These are phyloP conservation scores for Damaliscus lunatus DNA, from an alignment of 2,113 vertebrate species.

Conservation along the genomic window DNA sequence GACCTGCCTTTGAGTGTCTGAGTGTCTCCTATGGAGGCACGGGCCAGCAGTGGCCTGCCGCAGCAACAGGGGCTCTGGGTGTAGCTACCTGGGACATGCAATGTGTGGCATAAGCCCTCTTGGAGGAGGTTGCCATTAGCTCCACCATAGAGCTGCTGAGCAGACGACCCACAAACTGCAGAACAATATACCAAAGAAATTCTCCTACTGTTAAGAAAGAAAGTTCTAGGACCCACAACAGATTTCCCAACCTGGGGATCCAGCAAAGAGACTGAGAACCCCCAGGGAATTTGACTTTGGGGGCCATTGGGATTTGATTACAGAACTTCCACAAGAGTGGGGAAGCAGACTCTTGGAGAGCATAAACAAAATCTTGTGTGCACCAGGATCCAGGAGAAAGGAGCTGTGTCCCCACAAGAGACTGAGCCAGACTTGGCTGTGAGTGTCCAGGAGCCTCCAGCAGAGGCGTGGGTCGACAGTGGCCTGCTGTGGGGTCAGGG, in stretches of 20 bases:
- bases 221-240: neutral
- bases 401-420: neutral
- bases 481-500: neutral
- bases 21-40: neutral
- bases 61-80: neutral
- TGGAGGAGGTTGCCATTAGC: neutral
- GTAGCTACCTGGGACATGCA: fast-evolving
- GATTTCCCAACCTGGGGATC: neutral
- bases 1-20: neutral
- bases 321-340: neutral
- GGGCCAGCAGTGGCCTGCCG: neutral
- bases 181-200: neutral
- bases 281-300: neutral
- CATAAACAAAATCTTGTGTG: neutral
- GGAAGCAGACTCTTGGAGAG: neutral
- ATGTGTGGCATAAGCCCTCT: neutral
- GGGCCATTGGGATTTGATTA: neutral
- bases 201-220: neutral
- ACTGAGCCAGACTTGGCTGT: neutral
- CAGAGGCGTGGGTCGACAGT: neutral
- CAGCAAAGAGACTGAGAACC: neutral
- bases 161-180: neutral
- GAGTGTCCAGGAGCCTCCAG: neutral
- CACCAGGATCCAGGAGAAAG: neutral
- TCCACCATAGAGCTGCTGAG: neutral